A percentile compares a stretch with the other conserved stretches of the same genome.
Conservation (phyloP, 2,888 invertebrate species). For the Conus canariensis region DNA sequence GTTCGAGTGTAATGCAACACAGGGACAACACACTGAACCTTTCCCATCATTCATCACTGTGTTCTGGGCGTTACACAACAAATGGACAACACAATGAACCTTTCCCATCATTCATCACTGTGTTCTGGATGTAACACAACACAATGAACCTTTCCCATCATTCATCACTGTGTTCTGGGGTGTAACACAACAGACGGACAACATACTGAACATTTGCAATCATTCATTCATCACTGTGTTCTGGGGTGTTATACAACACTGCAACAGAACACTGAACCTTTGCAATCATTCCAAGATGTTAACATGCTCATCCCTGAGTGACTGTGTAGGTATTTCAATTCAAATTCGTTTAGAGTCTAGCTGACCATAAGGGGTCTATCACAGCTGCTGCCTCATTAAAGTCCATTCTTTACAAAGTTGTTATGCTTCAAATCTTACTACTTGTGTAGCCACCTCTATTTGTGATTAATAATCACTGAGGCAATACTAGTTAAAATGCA, state of each 20-base stretch:
- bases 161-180: conserved; percentile 70
- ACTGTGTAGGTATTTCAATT: too few species aligned
- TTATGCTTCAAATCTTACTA: too few species aligned
- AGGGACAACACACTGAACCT: neutral
- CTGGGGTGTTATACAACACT: conserved; percentile 64
- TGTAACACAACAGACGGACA: conserved; percentile 55
- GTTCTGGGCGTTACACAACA: conserved; percentile 67
- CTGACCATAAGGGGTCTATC: too few species aligned
- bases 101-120: conserved; percentile 56
- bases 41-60: conserved; percentile 57
- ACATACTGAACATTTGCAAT: neutral
- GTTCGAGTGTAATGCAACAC: conserved; percentile 65
- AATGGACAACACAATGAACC: neutral
- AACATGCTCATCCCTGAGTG: too few species aligned
- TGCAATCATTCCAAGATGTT: too few species aligned
- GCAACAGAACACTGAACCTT: neutral
- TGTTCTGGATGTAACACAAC: conserved; percentile 66
- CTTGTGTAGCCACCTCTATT: too few species aligned
- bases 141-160: too few species aligned
- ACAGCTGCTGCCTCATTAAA: too few species aligned
- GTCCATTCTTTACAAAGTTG: too few species aligned
- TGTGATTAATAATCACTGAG: too few species aligned
- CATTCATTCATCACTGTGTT: conserved; percentile 63
- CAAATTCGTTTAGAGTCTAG: too few species aligned
- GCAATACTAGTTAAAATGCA: too few species aligned